Conservation (phyloP, 2,888 invertebrate genomes). For the Drosophila mimica region DNA sequence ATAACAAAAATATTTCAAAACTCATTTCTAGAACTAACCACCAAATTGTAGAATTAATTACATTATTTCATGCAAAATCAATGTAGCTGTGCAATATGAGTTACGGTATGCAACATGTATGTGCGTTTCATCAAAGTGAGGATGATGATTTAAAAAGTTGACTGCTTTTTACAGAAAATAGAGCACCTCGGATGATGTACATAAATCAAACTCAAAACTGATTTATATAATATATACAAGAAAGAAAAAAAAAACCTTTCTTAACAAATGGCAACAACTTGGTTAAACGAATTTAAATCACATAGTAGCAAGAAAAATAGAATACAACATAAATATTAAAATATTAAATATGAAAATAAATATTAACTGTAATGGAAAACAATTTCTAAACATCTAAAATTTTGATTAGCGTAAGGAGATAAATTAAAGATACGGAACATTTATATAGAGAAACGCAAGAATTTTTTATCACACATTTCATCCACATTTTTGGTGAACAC, state of each 20-base stretch:
- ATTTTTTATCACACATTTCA: background rate
- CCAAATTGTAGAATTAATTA: background rate
- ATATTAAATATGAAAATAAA: too few relatives aligned
- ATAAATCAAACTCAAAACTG: background rate
- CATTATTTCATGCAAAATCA: background rate
- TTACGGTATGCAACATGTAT: background rate
- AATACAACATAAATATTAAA: background rate
- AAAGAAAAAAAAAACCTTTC: background rate
- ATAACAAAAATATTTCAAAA: background rate
- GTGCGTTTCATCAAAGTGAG: background rate
- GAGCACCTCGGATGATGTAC: background rate
- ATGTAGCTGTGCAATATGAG: background rate
- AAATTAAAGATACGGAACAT: background rate
- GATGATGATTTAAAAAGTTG: background rate
- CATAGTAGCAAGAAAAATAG: background rate
- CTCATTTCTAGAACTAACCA: background rate
- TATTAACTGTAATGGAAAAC: background rate
- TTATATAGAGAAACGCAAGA: background rate
- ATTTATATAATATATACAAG: background rate
- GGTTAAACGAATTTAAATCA: background rate
- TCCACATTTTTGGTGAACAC: constrained; percentile 17
- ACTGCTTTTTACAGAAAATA: background rate
- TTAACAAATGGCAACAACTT: background rate
- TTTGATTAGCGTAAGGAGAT: background rate
- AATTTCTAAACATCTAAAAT: background rate